Percentiles rank a stretch among this genome's conserved stretches.
Evolutionary conservation across 1,140 invertebrate genomes (phyloP).

Genomic region (Teleogryllus occipitalis): DNA sequence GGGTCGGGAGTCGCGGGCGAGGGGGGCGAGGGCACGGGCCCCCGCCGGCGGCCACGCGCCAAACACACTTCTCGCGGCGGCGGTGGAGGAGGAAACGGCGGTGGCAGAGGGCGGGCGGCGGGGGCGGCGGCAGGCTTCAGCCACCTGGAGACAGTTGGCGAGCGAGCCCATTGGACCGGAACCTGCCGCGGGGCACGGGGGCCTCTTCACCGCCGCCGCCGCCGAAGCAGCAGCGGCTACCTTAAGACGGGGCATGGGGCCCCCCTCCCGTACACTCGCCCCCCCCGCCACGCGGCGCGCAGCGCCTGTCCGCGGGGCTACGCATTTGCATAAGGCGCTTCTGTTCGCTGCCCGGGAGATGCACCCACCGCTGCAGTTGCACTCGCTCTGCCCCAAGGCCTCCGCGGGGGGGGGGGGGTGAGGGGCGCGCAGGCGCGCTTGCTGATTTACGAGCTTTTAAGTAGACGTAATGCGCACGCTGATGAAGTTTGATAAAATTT

Average conservation of each 20-base stretch:
- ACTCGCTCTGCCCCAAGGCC: too few relatives aligned
- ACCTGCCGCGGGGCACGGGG: background rate
- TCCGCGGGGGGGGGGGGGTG: too few relatives aligned
- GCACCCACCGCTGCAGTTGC: too few relatives aligned
- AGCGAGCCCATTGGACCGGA: slow-evolving; percentile 18
- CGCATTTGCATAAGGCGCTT: too few relatives aligned
- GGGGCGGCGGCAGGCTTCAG: background rate
- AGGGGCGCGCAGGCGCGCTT: too few relatives aligned
- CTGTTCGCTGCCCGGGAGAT: too few relatives aligned
- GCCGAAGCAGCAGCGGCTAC: background rate
- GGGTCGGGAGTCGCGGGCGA: too few relatives aligned
- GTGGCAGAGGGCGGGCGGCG: too few relatives aligned
- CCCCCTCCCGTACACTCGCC: background rate
- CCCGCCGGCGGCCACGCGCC: slow-evolving; percentile 12
- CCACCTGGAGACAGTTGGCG: slow-evolving; percentile 20
- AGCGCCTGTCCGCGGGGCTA: background rate
- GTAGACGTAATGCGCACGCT: too few relatives aligned
- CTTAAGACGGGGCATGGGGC: slow-evolving; percentile 11
- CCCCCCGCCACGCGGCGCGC: background rate
- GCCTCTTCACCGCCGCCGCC: background rate
- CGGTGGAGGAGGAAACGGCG: background rate
- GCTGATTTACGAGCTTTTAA: too few relatives aligned
- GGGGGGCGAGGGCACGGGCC: too few relatives aligned
- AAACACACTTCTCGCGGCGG: slow-evolving; percentile 9
- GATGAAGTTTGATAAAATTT: too few relatives aligned